A percentile compares a stretch with the other conserved stretches of the same genome.
These are phyloP conservation scores for Cabera pusaria DNA, from an alignment of 2,888 invertebrate species.

Conservation along the genomic window DNA sequence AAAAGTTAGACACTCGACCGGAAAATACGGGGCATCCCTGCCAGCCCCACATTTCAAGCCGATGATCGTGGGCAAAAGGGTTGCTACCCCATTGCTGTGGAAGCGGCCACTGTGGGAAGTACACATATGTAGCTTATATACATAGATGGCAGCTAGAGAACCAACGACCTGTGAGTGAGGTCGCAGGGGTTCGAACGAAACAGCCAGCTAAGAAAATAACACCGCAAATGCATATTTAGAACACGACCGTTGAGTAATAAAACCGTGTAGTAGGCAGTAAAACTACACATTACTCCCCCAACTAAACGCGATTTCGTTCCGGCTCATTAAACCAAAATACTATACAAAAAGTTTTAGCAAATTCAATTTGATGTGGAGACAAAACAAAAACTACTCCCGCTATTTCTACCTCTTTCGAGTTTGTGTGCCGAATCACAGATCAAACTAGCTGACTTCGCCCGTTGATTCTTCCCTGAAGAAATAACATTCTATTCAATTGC, in stretches of 20 bases:
- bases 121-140: constrained; percentile 1
- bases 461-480: constrained; percentile 21
- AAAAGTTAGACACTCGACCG: constrained; percentile 15
- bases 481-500: constrained; percentile 30
- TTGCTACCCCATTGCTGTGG: constrained; percentile 18
- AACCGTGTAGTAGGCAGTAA: constrained; percentile 9
- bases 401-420: constrained; percentile 15
- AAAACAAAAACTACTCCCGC: constrained; percentile 19
- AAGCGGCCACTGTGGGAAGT: constrained; percentile 11
- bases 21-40: constrained; percentile 22
- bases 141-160: constrained; percentile 8
- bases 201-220: constrained; percentile 4
- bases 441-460: constrained; percentile 17
- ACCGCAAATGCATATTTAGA: constrained; percentile 10
- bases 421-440: constrained; percentile 18
- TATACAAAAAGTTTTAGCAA: constrained; percentile 17
- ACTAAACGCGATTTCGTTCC: constrained; percentile 7
- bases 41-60: constrained; percentile 23
- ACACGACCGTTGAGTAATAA: constrained; percentile 2
- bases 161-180: constrained; percentile 9
- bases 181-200: constrained; percentile 6
- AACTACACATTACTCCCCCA: not conserved
- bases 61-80: constrained; percentile 22
- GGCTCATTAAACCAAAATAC: constrained; percentile 16
- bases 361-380: constrained; percentile 17